A percentile compares a stretch with the other conserved stretches of the same genome.
These are phyloP conservation scores for Girardinichthys multiradiatus DNA, from an alignment of 2,113 vertebrate species.

Conservation along the genomic window DNA sequence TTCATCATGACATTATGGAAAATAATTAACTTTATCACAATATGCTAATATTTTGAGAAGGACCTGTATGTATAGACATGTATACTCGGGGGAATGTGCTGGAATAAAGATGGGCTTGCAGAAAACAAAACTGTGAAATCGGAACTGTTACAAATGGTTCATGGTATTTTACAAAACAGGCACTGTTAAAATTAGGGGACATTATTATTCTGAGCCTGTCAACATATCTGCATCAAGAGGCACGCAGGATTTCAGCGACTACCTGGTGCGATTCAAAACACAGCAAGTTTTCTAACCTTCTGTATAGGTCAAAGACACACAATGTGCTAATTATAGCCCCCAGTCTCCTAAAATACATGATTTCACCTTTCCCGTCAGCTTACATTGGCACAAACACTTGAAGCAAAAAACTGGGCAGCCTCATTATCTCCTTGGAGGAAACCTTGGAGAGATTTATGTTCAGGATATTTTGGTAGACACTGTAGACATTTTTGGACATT, in stretches of 20 bases:
- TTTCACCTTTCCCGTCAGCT: slow-evolving; percentile 39
- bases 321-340: slow-evolving; percentile 64
- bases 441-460: slow-evolving; percentile 23
- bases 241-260: neutral
- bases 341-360: slow-evolving; percentile 51
- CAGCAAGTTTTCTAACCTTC: slow-evolving; percentile 55
- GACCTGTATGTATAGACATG: no score
- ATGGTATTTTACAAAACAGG: slow-evolving; percentile 2
- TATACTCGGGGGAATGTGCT: no score
- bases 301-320: slow-evolving; percentile 49
- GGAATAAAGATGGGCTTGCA: no score
- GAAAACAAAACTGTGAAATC: neutral
- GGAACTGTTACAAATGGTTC: neutral
- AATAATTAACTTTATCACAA: no score
- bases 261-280: slow-evolving; percentile 17
- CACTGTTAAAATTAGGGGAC: neutral
- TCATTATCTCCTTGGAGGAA: slow-evolving; percentile 20
- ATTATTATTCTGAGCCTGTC: neutral
- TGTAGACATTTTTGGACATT: slow-evolving; percentile 9
- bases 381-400: slow-evolving; percentile 50
- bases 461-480: slow-evolving; percentile 23
- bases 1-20: no score
- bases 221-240: neutral
- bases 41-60: no score
- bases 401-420: slow-evolving; percentile 15